Base-by-base conservation (phyloP, 2,888 invertebrate genomes). In the Synergus umbraculus region DNA sequence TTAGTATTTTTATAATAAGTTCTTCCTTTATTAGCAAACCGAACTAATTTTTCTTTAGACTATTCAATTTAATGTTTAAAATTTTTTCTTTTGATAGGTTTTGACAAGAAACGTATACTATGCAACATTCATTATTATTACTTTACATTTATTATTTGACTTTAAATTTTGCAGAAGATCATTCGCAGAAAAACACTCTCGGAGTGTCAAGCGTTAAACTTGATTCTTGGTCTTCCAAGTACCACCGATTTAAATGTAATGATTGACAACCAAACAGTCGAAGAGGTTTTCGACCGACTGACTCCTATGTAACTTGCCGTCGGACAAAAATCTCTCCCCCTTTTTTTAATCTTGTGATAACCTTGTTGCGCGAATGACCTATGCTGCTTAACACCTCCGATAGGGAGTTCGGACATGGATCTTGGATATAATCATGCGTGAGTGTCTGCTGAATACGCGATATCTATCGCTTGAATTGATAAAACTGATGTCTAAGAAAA, bases 301-400 rank as follows among this genome's bases (percentile, higher is more conserved):
- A 86, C 83, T 85, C 76, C 81, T 83, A 83, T 85, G 85, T 81
- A 83, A 86, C 79, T 82, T 79, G 81, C 79, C 85, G 83, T 79
- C 83, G 82, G 77, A 89, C 88, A 87, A 90, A 90, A 91, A 89
- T 89, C 88, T 85, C 78, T 66, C 78, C 83, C 82, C 82, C 79
- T 77, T 83, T 83, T 82, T 83, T 80, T 81, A 84, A 83, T 78
- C 82, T 83, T 78, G 79, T 60, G 91, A 91, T 91, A 91, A 91
- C 91, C 91, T 87, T 87, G 82, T 82, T 83, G 82, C 84, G 83
- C 79, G 83, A 86, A 87, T 90, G 90, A 91, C 88, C 91, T 82
- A 77, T 82, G 79, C 78, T 82, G 83, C 85, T 85, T 67, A 87
- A 88, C 88, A 90, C 89, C 87, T 88, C 87, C 81, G 85, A 85